Conservation (phyloP, 2,113 vertebrate genomes). For the Ictidomys tridecemlineatus region DNA sequence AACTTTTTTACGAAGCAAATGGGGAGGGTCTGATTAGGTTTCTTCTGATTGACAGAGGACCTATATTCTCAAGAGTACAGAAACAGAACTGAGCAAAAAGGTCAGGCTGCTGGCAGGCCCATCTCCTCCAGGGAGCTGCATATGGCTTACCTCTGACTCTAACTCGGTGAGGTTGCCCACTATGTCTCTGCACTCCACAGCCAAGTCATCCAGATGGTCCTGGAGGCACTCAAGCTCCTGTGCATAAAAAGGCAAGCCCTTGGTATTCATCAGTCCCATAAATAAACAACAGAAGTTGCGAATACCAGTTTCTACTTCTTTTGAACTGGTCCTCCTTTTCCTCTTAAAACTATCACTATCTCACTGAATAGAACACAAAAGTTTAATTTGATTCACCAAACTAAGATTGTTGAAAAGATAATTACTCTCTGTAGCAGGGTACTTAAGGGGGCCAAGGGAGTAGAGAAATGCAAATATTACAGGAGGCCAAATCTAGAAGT, state of each 20-base stretch:
- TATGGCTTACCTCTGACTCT: constrained; percentile 94
- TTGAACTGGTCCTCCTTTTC: neutral
- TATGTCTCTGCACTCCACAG: constrained; percentile 93
- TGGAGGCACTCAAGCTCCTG: constrained; percentile 98
- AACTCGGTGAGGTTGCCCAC: constrained; percentile 97
- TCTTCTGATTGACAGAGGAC: neutral
- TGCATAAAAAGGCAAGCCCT: constrained; percentile 7
- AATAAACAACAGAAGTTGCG: neutral
- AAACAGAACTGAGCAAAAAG: neutral
- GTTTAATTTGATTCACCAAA: constrained; percentile 25
- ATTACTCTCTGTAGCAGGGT: neutral
- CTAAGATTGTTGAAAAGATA: neutral
- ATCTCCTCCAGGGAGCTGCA: neutral
- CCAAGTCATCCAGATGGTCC: constrained; percentile 96
- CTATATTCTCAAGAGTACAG: neutral
- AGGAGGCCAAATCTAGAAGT: neutral
- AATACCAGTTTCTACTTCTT: neutral
- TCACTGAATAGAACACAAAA: neutral
- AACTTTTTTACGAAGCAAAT: neutral
- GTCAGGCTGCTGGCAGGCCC: neutral
- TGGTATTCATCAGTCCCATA: neutral
- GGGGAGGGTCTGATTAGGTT: neutral
- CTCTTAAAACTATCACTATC: neutral
- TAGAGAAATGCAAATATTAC: neutral
- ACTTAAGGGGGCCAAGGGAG: neutral